Evolutionary conservation across 1,140 invertebrate genomes (phyloP), one percentile per base, ranked within the genome.

Genomic region (Polypedilum vanderplanki): DNA sequence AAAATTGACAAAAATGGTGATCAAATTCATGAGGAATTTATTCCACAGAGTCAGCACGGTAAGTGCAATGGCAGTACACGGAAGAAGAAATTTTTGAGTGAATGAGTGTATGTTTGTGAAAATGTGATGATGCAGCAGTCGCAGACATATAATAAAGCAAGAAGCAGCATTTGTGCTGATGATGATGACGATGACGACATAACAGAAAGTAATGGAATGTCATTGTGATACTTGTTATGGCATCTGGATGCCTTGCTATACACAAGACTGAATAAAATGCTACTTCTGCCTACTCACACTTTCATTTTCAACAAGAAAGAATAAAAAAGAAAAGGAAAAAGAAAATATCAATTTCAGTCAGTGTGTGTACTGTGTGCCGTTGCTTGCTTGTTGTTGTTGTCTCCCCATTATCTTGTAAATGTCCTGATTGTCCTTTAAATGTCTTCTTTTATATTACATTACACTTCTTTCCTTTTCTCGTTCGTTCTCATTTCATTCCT

Each of bases 11-110:
- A 82, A 57, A 82, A 81, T 76, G 81, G 80, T 75, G 81, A 82
- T 79, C 80, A 82, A 77, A 83, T 82, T 77, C 81, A 83, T 74
- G 81, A 83, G 78, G 81, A 82, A 77, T 83, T 82, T 40, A 83
- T 83, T 77, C 81, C 81, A 73, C 81, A 81, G 75, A 80, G 77
- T 73, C 80, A 82, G 76, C 73, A 65, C 20, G 65, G 65, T 70
- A 70, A 70, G 65, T 70, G 17, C 65, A 57, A 57, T 57, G 12
- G 4, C n/a, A n/a, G n/a, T 57, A 12, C 12, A n/a, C 9, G 12
- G n/a, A 57, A 57, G n/a, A 57, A 57, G n/a, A 57, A 57, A 57
- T 57, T n/a, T n/a, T n/a, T n/a, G 46, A 57, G 46, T n/a, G 46
- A 57, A 57, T 57, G 46, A 15, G 46, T 57, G 24, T 33, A 5